Evolutionary conservation across 2,888 invertebrate species (phyloP), one percentile per base, ranked within the genome.

Genomic region (Camponotus fellah): DNA sequence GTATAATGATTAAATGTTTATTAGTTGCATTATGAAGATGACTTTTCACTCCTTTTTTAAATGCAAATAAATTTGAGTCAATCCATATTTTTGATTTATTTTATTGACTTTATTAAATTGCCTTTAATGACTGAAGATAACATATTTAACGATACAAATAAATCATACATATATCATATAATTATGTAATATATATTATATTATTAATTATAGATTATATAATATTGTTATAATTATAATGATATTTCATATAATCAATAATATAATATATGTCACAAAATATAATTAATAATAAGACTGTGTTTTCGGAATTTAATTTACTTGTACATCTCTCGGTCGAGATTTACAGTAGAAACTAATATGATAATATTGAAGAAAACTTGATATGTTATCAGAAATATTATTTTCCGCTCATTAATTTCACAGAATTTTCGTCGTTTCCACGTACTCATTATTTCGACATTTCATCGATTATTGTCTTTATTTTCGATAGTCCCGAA

Each of bases 401-500:
- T 69, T 58, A 69, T 58, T 46, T 56, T 21, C 34, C 21, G 26
- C n/a, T 32, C 10, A 10, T 43, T 58, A 43, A 43, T 40, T 10
- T 43, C 14, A 60, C 1, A 49, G 10, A 53, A 34, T 17, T 46
- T 0, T n/a, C 32, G 32, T 9, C 17, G 9, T 21, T 46, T 72
- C 17, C 37, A 37, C 21, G 10, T 34, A 58, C 1, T 56, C 68
- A 72, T 77, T 53, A 71, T 82, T 58, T 69, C 37, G 79, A 46
- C 34, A 53, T 88, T 76, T 85, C 85, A 82, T 90, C 83, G 88
- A 88, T 87, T 86, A 85, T 62, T 60, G 49, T 64, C 26, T n/a
- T 17, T 64, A 46, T 4, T 10, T 49, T 82, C 65, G 75, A 64
- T 84, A 72, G 72, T 81, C 43, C 53, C 32, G 9, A 65, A 60